Evolutionary conservation across 2,113 vertebrate genomes (phyloP).

Genomic region (Hepsetus odoe): DNA sequence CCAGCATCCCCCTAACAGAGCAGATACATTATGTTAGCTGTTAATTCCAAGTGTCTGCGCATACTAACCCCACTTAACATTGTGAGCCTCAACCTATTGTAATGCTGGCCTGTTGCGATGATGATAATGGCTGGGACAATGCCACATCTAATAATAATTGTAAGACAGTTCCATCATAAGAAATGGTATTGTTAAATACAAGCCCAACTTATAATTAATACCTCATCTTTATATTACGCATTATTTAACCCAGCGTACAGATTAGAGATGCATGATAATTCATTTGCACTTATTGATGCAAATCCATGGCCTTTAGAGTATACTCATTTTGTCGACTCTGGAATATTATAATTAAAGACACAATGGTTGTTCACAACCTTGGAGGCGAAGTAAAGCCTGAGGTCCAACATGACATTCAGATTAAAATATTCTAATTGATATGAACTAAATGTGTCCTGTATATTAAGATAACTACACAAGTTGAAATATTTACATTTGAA

Average conservation of each 20-base stretch:
- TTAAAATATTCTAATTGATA: conserved; percentile 27
- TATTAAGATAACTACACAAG: conserved; percentile 15
- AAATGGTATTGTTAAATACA: conserved; percentile 47
- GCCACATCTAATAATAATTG: conserved; percentile 35
- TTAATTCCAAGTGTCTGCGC: conserved; percentile 4
- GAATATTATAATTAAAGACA: conserved; percentile 37
- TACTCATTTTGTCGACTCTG: conserved; percentile 21
- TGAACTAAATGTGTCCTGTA: not conserved
- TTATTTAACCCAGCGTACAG: conserved; percentile 26
- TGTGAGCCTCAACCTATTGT: conserved; percentile 3
- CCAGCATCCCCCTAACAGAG: not conserved
- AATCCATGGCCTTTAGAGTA: conserved; percentile 15
- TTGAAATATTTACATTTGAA: not conserved
- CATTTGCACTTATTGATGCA: conserved; percentile 40
- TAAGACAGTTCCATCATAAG: conserved; percentile 32
- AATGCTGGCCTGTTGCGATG: not conserved
- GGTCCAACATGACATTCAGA: not conserved
- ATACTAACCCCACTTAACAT: conserved; percentile 19
- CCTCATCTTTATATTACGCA: conserved; percentile 37
- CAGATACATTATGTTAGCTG: not conserved
- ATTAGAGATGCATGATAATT: conserved; percentile 44
- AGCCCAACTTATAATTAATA: conserved; percentile 44
- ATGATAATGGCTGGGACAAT: conserved; percentile 20
- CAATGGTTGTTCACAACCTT: conserved; percentile 5
- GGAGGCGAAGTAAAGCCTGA: conserved; percentile 40